Percentiles rank a stretch among this genome's conserved stretches.
These are phyloP conservation scores for Xyrichtys novacula DNA, from an alignment of 2,797 vertebrate genomes.

Conservation along the genomic window DNA sequence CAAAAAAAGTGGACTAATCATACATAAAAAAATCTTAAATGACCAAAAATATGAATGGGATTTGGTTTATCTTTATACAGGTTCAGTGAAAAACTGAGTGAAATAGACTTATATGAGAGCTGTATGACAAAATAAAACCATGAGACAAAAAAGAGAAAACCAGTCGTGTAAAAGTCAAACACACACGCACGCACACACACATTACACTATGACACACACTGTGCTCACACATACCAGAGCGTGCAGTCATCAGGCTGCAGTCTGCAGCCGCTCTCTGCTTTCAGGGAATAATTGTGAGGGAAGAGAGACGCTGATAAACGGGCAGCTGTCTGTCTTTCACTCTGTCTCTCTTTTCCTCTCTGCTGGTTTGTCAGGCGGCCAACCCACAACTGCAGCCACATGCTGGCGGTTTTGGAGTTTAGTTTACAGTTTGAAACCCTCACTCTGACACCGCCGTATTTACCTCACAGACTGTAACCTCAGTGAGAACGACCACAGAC, in stretches of 20 bases:
- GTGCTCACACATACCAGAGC: conserved; percentile 35
- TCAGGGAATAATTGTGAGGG: background rate
- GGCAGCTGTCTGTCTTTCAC: conserved; percentile 7
- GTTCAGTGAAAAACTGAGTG: too few species aligned
- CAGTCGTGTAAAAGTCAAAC: background rate
- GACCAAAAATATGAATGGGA: background rate
- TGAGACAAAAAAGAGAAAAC: background rate
- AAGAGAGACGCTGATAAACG: conserved; percentile 13
- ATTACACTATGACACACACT: conserved; percentile 37
- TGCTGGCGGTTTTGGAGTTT: conserved; percentile 64
- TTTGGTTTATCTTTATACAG: background rate
- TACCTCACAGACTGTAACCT: background rate
- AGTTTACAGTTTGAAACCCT: conserved; percentile 39
- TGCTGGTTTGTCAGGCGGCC: conserved; percentile 59
- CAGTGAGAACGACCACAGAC: background rate
- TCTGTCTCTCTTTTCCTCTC: too few species aligned
- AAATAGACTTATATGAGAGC: background rate
- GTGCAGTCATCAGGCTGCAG: conserved; percentile 33
- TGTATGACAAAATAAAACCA: background rate
- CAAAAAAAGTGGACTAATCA: background rate
- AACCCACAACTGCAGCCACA: conserved; percentile 75
- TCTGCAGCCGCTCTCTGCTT: conserved; percentile 14
- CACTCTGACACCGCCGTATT: conserved; percentile 4
- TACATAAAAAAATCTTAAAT: background rate
- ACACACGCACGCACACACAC: conserved; percentile 15